Evolutionary conservation across 2,797 vertebrate species (phyloP).

Genomic region (Remorina albescens): DNA sequence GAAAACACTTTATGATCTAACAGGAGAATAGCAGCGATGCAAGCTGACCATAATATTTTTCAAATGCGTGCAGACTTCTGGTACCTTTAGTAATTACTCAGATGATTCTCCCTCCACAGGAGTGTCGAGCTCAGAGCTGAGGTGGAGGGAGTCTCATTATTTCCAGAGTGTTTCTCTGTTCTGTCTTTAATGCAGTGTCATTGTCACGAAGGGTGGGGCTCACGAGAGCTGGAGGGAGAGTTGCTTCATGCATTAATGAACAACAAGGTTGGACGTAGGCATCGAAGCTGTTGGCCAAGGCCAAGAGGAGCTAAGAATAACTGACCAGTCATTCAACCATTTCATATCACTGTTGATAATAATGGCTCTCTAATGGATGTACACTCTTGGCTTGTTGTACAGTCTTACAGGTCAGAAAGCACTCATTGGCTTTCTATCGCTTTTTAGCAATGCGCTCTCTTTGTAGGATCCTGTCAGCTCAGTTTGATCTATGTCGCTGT

Average conservation of each 20-base stretch:
- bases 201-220: constrained; percentile 60
- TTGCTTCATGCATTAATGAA: constrained; percentile 83
- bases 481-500: not conserved
- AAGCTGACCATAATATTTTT: constrained; percentile 27
- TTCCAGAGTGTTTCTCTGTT: constrained; percentile 61
- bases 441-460: not conserved
- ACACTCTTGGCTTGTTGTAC: not conserved
- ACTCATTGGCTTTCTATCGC: not conserved
- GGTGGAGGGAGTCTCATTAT: constrained; percentile 70
- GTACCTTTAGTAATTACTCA: constrained; percentile 59
- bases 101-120: constrained; percentile 51
- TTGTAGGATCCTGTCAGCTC: constrained; percentile 8
- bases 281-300: constrained; percentile 64
- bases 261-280: constrained; percentile 75
- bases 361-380: constrained; percentile 17
- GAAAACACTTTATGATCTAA: not conserved
- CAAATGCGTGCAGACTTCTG: constrained; percentile 38
- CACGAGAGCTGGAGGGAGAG: constrained; percentile 58
- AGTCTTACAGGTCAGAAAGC: not conserved
- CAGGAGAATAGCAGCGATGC: constrained; percentile 13
- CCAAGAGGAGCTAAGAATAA: constrained; percentile 71
- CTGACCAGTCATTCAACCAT: constrained; percentile 38
- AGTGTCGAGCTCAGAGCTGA: constrained; percentile 43
- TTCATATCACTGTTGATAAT: constrained; percentile 43
- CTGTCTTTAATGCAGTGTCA: constrained; percentile 67